Evolutionary conservation across 1,140 invertebrate species (phyloP).

Genomic region (Lepidotrigona ventralis): DNA sequence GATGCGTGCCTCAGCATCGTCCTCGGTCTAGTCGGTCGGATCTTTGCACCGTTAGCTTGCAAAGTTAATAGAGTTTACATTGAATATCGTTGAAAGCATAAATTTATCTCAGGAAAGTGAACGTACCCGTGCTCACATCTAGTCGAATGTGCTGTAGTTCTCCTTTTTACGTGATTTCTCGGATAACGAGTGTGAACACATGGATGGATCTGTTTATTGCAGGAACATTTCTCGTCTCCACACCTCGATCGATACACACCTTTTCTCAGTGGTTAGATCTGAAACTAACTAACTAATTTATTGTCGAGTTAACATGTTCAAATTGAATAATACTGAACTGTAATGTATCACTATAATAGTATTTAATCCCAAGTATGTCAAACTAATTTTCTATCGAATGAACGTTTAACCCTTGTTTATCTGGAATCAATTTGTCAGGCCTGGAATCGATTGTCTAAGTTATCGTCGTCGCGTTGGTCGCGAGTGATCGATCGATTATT

Average conservation of each 20-base stretch:
- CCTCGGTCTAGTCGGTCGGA: background rate
- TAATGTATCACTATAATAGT: too few species aligned
- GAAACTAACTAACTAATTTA: background rate
- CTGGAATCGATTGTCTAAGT: background rate
- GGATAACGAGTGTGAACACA: too few species aligned
- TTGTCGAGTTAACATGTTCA: too few species aligned
- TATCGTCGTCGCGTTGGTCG: background rate
- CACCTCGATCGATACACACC: too few species aligned
- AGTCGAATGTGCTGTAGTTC: too few species aligned
- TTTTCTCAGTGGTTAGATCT: background rate
- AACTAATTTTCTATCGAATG: background rate
- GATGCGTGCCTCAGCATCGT: background rate
- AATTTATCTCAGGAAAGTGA: background rate
- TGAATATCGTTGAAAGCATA: background rate
- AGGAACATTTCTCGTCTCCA: too few species aligned
- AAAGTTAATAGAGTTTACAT: background rate
- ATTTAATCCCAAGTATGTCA: background rate
- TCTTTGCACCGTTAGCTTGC: background rate
- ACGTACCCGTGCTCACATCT: too few species aligned
- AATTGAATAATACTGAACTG: too few species aligned
- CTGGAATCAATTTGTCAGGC: background rate
- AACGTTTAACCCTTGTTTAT: background rate
- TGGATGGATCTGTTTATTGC: too few species aligned
- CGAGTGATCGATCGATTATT: slow-evolving; percentile 28
- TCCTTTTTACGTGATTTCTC: too few species aligned